Evolutionary conservation across 2,113 vertebrate genomes (phyloP).

Genomic region (Passer montanus): DNA sequence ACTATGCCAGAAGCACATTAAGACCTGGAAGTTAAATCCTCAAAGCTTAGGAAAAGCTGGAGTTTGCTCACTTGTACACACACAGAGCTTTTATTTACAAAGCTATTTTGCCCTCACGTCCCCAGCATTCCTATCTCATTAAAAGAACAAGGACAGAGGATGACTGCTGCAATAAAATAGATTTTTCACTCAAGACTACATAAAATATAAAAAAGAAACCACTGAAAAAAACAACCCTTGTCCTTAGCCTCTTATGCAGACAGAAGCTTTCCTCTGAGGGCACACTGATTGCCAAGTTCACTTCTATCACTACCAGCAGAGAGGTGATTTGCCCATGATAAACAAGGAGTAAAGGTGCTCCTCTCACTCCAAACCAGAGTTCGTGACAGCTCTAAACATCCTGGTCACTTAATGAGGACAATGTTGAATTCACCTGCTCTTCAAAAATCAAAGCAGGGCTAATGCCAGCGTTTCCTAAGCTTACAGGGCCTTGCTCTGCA

Average conservation of each 20-base stretch:
- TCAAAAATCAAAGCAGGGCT: not conserved
- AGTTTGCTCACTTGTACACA: slow-evolving; percentile 9
- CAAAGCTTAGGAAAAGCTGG: slow-evolving; percentile 27
- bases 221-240: not conserved
- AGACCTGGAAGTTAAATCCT: slow-evolving; percentile 51
- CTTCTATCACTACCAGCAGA: not conserved
- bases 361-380: not conserved
- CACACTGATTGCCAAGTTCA: not conserved
- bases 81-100: slow-evolving; percentile 26
- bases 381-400: not conserved
- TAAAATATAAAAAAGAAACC: not conserved
- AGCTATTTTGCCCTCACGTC: not conserved
- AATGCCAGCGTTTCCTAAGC: not conserved
- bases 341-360: not conserved
- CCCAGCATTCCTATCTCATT: slow-evolving; percentile 13
- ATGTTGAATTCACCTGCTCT: not conserved
- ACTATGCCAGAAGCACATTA: slow-evolving; percentile 34
- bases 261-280: not conserved
- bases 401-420: not conserved
- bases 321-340: not conserved
- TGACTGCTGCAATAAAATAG: not conserved
- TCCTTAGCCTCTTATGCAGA: not conserved
- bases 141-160: not conserved
- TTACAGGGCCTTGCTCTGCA: not conserved
- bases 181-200: not conserved